Percentiles rank a stretch among this genome's conserved stretches.
Conservation (phyloP, 1,140 invertebrate species). For the Rhyzopertha dominica region DNA sequence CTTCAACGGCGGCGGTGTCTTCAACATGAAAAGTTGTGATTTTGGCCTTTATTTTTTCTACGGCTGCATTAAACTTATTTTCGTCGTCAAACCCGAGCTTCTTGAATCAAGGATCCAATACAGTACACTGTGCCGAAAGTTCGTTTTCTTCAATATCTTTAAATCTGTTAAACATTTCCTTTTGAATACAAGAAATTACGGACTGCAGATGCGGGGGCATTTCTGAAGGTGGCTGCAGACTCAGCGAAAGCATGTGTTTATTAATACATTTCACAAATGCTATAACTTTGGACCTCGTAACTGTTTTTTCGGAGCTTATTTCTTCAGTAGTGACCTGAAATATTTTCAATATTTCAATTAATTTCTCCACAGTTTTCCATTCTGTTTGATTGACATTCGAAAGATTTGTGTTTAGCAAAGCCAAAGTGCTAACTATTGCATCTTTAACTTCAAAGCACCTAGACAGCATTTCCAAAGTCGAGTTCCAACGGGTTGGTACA, state of each 20-base stretch:
- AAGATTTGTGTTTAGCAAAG: not conserved
- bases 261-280: too few relatives aligned
- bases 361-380: not conserved
- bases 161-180: conserved; percentile 3
- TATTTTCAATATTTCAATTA: not conserved
- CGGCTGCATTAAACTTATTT: not conserved
- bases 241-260: too few relatives aligned
- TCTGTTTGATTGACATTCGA: not conserved
- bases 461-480: conserved; percentile 30
- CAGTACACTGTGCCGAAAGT: not conserved
- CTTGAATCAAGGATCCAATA: conserved; percentile 10
- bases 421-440: conserved; percentile 13
- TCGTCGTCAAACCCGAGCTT: not conserved
- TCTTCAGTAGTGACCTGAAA: conserved; percentile 8
- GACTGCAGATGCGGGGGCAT: too few relatives aligned
- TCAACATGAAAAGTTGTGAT: not conserved
- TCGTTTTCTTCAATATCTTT: conserved; percentile 9
- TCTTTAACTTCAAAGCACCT: conserved; percentile 23
- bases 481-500: conserved; percentile 31
- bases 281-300: conserved; percentile 8
- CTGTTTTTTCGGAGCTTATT: conserved; percentile 10
- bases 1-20: not conserved
- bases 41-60: not conserved
- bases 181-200: conserved; percentile 2
- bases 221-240: too few relatives aligned